Base-by-base conservation (phyloP, 2,113 vertebrate species). In the Spea multiplicata region DNA sequence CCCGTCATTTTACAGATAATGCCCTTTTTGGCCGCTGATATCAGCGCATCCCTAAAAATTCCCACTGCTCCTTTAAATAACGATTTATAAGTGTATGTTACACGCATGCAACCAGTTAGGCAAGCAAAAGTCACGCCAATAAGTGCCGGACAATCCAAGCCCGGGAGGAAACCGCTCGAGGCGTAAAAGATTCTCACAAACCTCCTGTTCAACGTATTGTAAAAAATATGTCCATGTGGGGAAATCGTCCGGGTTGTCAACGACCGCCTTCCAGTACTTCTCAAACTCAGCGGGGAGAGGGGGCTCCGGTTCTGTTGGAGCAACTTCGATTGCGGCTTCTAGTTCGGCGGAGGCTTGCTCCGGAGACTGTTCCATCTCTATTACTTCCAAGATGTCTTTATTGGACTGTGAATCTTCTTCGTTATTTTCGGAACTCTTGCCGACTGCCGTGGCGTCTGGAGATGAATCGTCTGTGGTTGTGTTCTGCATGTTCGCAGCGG, bases 141-240 rank as follows among this genome's bases (percentile, higher is more conserved):
- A n/a, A n/a, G n/a, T n/a, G n/a, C n/a, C n/a, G n/a, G n/a, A n/a
- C n/a, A n/a, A n/a, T n/a, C 30, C 30, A 30, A 30, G 30, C 30
- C 30, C 30, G 2, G 30, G 30, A n/a, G 30, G 30, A 30, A 30
- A 30, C 30, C 1, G 30, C 30, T 30, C 2, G 30, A 30, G 30
- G 30, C 1, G 30, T 30, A 30, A 30, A 30, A 30, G 30, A 30
- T 30, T 30, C 30, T 30, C 30, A 88, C 92, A 91, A 75, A 99
- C 98, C 95, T 99, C 98, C 88, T 99, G 98, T 85, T 99, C 98
- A 13, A 97, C 94, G 55, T 97, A 97, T 81, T 99, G 97, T 81
- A 99, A 91, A 5, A 99, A 89, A 86, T 98, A 97, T 1, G 98
- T 97, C 98, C 98, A 99, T 61, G 93, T 94, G 3, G 97, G 97